These are phyloP conservation scores for Xanthostigma xanthostigma DNA, from an alignment of 2,888 invertebrate species.

Conservation along the genomic window DNA sequence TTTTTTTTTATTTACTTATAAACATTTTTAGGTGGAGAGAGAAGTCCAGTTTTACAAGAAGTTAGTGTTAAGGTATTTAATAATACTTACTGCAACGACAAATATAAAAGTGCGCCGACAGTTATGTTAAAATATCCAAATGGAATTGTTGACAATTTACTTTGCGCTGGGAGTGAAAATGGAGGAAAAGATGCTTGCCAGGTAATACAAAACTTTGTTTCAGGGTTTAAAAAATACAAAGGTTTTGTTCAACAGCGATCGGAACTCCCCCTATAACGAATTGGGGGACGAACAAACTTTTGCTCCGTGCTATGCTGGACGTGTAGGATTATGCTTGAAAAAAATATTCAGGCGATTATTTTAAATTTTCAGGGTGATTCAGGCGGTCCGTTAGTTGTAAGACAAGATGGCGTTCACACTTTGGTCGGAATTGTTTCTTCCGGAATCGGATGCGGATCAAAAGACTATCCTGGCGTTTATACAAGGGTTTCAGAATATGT, in stretches of 20 bases:
- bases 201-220: background rate
- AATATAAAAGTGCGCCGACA: conserved; percentile 11
- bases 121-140: conserved; percentile 7
- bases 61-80: conserved; percentile 14
- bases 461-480: conserved; percentile 15
- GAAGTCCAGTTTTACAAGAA: conserved; percentile 13
- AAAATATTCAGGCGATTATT: too few species aligned
- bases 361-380: conserved; percentile 14
- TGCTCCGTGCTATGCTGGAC: too few species aligned
- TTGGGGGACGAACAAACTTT: too few species aligned
- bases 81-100: conserved; percentile 12
- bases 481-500: conserved; percentile 13
- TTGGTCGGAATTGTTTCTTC: conserved; percentile 15
- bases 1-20: background rate
- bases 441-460: conserved; percentile 14
- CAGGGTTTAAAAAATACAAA: too few species aligned
- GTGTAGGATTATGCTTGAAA: too few species aligned
- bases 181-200: conserved; percentile 17
- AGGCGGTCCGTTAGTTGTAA: conserved; percentile 15
- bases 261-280: too few species aligned
- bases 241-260: too few species aligned
- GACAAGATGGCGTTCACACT: conserved; percentile 8
- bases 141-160: conserved; percentile 8
- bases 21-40: conserved; percentile 1
- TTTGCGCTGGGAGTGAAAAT: conserved; percentile 13